phyloP scores from a whole-genome alignment of 2,797 vertebrate genomes.

The Macropodus opercularis region DNA sequence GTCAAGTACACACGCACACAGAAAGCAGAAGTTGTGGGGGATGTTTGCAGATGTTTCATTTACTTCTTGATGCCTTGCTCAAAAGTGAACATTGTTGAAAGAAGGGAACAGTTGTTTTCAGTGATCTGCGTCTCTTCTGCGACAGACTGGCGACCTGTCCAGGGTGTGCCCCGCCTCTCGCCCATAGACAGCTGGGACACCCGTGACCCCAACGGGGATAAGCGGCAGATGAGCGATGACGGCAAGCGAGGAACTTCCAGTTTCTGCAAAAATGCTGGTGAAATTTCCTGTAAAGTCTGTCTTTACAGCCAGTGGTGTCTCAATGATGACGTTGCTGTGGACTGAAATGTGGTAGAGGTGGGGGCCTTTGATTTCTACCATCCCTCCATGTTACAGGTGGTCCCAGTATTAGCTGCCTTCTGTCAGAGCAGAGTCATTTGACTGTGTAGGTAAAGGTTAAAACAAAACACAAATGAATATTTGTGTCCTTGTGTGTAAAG shows the following conservation, averaged over 20 bases:
- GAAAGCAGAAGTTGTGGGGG: constrained; percentile 57
- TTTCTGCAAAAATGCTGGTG: constrained; percentile 18
- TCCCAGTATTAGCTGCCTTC: constrained; percentile 4
- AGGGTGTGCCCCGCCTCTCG: too few relatives aligned
- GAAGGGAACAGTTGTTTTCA: background rate
- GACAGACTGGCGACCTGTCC: too few relatives aligned
- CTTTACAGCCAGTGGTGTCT: too few relatives aligned
- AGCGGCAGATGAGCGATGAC: too few relatives aligned
- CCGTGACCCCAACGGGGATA: too few relatives aligned
- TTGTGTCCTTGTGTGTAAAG: constrained; percentile 6
- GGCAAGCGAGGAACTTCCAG: background rate
- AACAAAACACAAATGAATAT: constrained; percentile 10
- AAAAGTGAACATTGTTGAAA: constrained; percentile 16
- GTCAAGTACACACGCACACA: constrained; percentile 23
- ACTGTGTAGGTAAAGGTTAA: constrained; percentile 16
- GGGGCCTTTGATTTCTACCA: too few relatives aligned
- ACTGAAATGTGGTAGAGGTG: too few relatives aligned
- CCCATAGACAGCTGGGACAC: too few relatives aligned
- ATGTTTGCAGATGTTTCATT: constrained; percentile 43
- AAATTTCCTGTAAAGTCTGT: constrained; percentile 33
- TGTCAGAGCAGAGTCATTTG: background rate
- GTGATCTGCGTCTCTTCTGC: too few relatives aligned
- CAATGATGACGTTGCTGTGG: too few relatives aligned
- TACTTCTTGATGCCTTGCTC: constrained; percentile 29
- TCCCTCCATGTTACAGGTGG: constrained; percentile 14